These are phyloP conservation scores for Geococcyx californianus DNA, from an alignment of 2,113 vertebrate species.

Conservation along the genomic window DNA sequence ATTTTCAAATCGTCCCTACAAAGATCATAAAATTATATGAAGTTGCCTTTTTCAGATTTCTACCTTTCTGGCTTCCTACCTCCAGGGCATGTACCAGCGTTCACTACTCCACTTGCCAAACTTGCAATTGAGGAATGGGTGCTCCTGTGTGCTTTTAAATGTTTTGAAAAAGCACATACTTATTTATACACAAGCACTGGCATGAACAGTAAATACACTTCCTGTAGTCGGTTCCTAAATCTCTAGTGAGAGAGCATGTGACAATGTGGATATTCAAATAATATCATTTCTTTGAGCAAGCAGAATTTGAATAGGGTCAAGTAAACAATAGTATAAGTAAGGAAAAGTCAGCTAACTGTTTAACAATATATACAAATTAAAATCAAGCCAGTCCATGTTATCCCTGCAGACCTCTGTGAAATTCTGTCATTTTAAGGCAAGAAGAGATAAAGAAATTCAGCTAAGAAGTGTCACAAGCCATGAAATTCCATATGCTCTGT, in stretches of 20 bases:
- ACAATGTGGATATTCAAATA: not conserved
- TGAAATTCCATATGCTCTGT: not conserved
- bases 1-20: not conserved
- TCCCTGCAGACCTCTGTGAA: not conserved
- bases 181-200: not conserved
- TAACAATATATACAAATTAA: not conserved
- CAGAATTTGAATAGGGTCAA: not conserved
- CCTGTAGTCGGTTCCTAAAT: not conserved
- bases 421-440: not conserved
- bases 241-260: not conserved
- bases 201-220: not conserved
- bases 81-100: not conserved
- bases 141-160: not conserved
- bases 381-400: not conserved
- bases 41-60: not conserved
- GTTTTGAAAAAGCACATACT: not conserved
- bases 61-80: not conserved
- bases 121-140: not conserved
- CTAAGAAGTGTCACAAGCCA: not conserved
- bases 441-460: not conserved
- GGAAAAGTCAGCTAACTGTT: not conserved
- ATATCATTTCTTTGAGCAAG: not conserved
- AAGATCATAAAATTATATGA: not conserved
- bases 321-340: not conserved
- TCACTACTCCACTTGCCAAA: not conserved